Base-by-base conservation (phyloP, 1,140 invertebrate genomes). In the Spodoptera litura region DNA sequence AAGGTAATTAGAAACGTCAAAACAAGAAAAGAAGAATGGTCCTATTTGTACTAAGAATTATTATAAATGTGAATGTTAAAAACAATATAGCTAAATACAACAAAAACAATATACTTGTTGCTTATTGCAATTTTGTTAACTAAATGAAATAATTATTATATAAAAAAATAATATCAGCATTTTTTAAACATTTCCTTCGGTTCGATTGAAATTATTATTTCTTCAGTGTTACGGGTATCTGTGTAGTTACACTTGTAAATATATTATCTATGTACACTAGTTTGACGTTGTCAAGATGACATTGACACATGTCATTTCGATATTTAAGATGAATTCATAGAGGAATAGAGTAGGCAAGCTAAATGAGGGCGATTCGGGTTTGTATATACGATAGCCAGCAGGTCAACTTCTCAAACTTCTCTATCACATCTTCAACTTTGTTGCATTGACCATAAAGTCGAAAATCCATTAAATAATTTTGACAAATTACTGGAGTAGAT, bases 161-260 rank as follows among this genome's bases (percentile, higher is more conserved):
- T 20, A 20, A 20, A 20, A 20, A 20, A 20, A 20, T 4, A 10
- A 44, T 27, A 31, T 1, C 10, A 56, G 66, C 51, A 55, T 55
- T 55, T 55, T 13, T n/a, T 53, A 20, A 2, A 71, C 8, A 71
- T 38, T 71, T 55, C 5, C 27, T 53, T 71, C 31, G 68, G 53
- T 53, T 55, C 56, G 52, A 56, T 56, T 55, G 27, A 56, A 53
- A 38, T 55, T 15, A 44, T 38, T 38, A 11, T 55, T 38, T 10
- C 56, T 71, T 35, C 68, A 71, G 68, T 71, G 66, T 70, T 70
- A 71, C 68, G 68, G 68, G 68, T 71, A 71, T 71, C 68, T 71
- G 52, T 71, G 68, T 71, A 71, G 31, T 71, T 71, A 55, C 68
- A 71, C 25, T 70, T 71, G 68, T 71, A 56, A 71, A 71, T 71